Base-by-base conservation (phyloP, 2,113 vertebrate genomes). In the Urocitellus parryii region DNA sequence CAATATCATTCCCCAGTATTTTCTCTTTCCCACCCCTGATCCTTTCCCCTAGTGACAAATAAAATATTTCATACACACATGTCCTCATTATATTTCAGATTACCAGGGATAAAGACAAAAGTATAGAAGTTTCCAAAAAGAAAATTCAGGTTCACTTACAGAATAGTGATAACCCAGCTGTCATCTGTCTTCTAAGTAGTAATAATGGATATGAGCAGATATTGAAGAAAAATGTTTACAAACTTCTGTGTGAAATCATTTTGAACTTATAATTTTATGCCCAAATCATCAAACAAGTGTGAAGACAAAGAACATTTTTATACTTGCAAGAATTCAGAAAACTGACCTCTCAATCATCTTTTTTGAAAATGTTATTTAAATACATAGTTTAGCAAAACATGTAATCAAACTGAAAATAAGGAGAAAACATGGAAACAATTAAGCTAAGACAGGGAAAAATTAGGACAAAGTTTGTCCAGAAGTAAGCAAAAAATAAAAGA, bases 321-420 rank as follows among this genome's bases (percentile, higher is more conserved):
- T 58, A 58, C 5, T 58, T 58, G 56, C 56, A 58, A 58, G 56
- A 58, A 58, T 20, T 20, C 56, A 58, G 18, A 58, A 58, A 58
- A 58, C 5, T 22, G 56, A 58, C 37, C 34, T 81, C 53, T 27
- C 34, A 13, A 5, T 94, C 53, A 81, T 82, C 56, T 95, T 76
- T 48, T 86, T 8, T 58, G 68, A 76, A 58, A 20, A 76, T 2
- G 6, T 27, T 53, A 73, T 56, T 87, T 76, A 67, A 77, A 68
- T 95, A 25, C 10, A 37, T 32, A 87, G n/a, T 87, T 92, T 83
- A 76, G 39, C 13, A 83, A 92, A 88, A 77, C 39, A 80, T 88
- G 8, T 5, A 63, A 51, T 77, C 76, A 95, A 70, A 34, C 42
- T 58, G 53, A 83, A 83, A 68, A 42, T 10, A 11, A 27, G 27